Evolutionary conservation across 1,140 invertebrate species (phyloP).

Genomic region (Calliphora vicina): DNA sequence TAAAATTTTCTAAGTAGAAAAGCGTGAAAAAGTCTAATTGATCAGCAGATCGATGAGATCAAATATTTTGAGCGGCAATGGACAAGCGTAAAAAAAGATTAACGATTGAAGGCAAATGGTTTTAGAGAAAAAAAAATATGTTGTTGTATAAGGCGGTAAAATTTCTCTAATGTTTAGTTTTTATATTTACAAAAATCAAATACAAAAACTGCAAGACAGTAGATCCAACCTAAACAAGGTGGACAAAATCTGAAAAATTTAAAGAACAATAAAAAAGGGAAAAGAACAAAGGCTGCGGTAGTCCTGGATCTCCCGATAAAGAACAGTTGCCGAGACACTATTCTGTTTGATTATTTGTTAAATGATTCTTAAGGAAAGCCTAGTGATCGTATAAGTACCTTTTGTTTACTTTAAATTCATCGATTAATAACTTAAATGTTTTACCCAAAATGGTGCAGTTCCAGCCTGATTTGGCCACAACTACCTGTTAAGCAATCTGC

Average conservation of each 20-base stretch:
- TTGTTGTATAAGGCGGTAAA: background rate
- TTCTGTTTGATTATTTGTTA: too few species aligned
- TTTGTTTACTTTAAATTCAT: too few species aligned
- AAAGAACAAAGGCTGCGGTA: too few species aligned
- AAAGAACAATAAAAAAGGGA: too few species aligned
- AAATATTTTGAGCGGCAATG: slow-evolving; percentile 2
- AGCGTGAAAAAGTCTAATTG: slow-evolving; percentile 24
- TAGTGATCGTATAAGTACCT: too few species aligned
- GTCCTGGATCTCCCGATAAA: too few species aligned
- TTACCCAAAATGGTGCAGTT: too few species aligned
- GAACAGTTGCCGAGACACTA: too few species aligned
- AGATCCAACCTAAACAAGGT: too few species aligned
- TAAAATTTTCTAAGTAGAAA: background rate
- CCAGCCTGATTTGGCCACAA: background rate
- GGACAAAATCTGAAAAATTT: too few species aligned
- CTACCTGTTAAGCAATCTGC: background rate
- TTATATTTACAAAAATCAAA: background rate
- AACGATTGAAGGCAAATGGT: background rate
- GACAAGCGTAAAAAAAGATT: background rate
- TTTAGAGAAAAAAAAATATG: background rate
- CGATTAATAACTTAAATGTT: too few species aligned
- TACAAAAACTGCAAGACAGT: background rate
- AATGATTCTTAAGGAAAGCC: too few species aligned
- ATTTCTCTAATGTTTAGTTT: background rate
- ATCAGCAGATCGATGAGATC: slow-evolving; percentile 22